A percentile compares a stretch with the other conserved stretches of the same genome.
Evolutionary conservation across 64 coral and sea anemone genomes (phyloP).

Genomic region (Montipora sp.): DNA sequence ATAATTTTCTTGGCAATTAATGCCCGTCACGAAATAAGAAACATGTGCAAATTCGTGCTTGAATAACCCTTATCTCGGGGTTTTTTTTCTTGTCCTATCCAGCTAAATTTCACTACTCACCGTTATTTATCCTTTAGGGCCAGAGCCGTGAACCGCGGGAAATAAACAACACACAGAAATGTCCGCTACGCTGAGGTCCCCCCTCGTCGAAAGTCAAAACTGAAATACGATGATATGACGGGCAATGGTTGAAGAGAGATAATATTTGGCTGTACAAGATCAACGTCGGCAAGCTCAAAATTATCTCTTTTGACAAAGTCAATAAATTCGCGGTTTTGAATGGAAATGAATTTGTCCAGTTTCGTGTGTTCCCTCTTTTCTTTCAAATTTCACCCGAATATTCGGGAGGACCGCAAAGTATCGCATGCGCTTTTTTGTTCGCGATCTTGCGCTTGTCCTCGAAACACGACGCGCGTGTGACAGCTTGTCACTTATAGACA

Average conservation of each 20-base stretch:
- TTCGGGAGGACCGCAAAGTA: too few relatives aligned
- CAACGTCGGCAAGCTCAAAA: background rate
- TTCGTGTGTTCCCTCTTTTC: too few relatives aligned
- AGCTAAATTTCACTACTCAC: background rate
- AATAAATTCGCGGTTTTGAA: background rate
- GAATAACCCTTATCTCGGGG: background rate
- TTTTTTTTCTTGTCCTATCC: background rate
- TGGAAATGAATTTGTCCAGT: too few relatives aligned
- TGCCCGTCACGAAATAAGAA: background rate
- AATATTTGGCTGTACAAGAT: background rate
- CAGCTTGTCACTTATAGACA: too few relatives aligned
- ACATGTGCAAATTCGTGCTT: background rate
- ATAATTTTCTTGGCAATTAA: background rate
- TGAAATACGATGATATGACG: conserved; percentile 42
- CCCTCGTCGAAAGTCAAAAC: background rate
- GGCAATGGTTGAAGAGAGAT: background rate
- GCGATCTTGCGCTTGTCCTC: too few relatives aligned
- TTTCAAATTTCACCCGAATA: too few relatives aligned
- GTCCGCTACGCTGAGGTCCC: background rate
- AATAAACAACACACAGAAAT: background rate
- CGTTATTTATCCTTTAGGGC: background rate
- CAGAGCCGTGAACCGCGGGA: background rate
- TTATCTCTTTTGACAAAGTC: background rate
- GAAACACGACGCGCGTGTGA: too few relatives aligned
- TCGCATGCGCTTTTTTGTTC: too few relatives aligned